Conservation (phyloP, 2,797 vertebrate genomes). For the Sebastolobus alascanus region DNA sequence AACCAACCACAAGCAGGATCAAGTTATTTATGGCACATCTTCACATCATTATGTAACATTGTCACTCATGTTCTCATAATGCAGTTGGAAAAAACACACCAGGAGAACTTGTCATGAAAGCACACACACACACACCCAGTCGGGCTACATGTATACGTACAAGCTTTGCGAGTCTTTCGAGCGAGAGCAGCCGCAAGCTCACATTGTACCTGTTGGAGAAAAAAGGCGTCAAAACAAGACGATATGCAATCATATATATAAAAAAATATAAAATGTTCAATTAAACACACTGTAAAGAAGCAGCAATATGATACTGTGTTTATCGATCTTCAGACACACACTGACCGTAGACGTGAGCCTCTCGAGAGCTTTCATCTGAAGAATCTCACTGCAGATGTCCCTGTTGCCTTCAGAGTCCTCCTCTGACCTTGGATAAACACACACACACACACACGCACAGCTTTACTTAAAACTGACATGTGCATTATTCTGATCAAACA, state of each 20-base stretch:
- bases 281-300: neutral
- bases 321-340: slow-evolving; percentile 12
- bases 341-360: slow-evolving; percentile 95
- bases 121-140: neutral
- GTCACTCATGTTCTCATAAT: neutral
- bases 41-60: neutral
- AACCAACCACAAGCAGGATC: slow-evolving; percentile 44
- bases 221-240: neutral
- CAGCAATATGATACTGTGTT: neutral
- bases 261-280: neutral
- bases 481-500: slow-evolving; percentile 31
- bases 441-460: slow-evolving; percentile 35
- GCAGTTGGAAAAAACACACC: neutral
- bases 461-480: slow-evolving; percentile 28
- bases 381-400: slow-evolving; percentile 93
- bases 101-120: slow-evolving; percentile 18
- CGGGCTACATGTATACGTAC: slow-evolving; percentile 67
- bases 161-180: slow-evolving; percentile 93
- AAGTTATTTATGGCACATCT: neutral
- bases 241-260: neutral
- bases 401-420: slow-evolving; percentile 89
- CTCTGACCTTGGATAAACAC: slow-evolving; percentile 79
- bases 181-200: slow-evolving; percentile 95
- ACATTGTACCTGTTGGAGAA: slow-evolving; percentile 89
- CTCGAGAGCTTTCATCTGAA: slow-evolving; percentile 91